phyloP scores from a whole-genome alignment of 2,113 vertebrate species.

The Aegotheles bennettii region DNA sequence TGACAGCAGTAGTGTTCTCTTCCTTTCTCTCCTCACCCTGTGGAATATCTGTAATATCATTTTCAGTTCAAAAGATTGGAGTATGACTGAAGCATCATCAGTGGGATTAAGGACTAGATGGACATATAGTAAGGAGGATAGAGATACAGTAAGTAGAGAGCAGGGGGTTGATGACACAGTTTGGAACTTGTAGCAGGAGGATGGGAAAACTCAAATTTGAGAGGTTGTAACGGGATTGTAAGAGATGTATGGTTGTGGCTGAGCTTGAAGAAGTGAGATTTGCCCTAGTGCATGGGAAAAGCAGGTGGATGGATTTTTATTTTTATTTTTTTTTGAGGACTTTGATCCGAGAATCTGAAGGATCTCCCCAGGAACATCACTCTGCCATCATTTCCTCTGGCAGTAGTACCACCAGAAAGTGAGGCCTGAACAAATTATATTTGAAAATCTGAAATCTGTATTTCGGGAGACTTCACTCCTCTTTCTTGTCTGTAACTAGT shows the following conservation, averaged over 20 bases:
- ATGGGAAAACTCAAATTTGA: background rate
- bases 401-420: background rate
- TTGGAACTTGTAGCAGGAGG: background rate
- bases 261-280: background rate
- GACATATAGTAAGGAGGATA: background rate
- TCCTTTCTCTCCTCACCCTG: background rate
- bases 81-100: background rate
- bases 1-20: background rate
- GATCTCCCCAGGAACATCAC: fast-evolving
- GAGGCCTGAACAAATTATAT: background rate
- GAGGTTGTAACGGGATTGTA: background rate
- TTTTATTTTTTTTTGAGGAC: background rate
- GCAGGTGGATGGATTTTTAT: background rate
- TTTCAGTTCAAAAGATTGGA: background rate
- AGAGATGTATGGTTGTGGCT: background rate
- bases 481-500: background rate
- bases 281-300: background rate
- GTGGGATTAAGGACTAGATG: background rate
- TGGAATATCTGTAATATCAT: background rate
- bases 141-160: background rate
- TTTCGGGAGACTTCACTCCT: background rate
- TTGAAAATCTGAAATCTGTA: background rate
- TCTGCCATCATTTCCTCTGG: background rate
- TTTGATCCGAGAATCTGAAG: background rate
- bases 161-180: background rate